Conservation (phyloP, 2,888 invertebrate species). For the Chymomyza fuscimana region DNA sequence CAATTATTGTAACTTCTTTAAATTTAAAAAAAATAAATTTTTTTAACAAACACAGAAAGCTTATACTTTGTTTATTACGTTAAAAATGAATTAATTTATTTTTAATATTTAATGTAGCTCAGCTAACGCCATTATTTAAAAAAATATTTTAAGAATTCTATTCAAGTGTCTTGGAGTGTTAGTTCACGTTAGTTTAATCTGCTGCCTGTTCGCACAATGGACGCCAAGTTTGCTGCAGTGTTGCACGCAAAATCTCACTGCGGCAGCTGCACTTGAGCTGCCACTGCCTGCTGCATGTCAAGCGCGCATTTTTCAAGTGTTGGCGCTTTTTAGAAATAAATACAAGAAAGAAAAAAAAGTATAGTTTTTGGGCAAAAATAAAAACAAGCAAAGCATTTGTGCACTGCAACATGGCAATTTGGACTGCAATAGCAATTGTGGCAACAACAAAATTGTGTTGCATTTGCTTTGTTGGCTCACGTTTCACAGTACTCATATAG, state of each 20-base stretch:
- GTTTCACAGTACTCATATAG: neutral
- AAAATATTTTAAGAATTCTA: too few relatives aligned
- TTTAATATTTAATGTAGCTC: too few relatives aligned
- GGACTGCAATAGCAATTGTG: constrained; percentile 21
- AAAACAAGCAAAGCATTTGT: constrained; percentile 9
- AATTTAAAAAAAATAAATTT: too few relatives aligned
- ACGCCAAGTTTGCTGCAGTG: neutral
- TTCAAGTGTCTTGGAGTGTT: too few relatives aligned
- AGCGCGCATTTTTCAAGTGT: constrained; percentile 38
- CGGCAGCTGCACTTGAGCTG: constrained; percentile 49
- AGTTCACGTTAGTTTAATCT: neutral
- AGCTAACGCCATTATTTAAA: too few relatives aligned
- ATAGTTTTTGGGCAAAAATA: neutral
- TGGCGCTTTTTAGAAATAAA: constrained; percentile 17
- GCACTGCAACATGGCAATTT: constrained; percentile 23
- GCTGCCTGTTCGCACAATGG: constrained; percentile 35
- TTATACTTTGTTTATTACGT: too few relatives aligned
- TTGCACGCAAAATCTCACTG: constrained; percentile 22
- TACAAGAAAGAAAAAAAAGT: constrained; percentile 4
- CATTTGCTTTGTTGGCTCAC: constrained; percentile 1
- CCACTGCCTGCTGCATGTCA: constrained; percentile 23
- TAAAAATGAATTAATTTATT: too few relatives aligned
- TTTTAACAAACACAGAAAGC: too few relatives aligned
- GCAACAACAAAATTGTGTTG: constrained; percentile 34
- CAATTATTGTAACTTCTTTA: too few relatives aligned